phyloP scores from a whole-genome alignment of 2,888 invertebrate species.

The Acronicta psi region DNA sequence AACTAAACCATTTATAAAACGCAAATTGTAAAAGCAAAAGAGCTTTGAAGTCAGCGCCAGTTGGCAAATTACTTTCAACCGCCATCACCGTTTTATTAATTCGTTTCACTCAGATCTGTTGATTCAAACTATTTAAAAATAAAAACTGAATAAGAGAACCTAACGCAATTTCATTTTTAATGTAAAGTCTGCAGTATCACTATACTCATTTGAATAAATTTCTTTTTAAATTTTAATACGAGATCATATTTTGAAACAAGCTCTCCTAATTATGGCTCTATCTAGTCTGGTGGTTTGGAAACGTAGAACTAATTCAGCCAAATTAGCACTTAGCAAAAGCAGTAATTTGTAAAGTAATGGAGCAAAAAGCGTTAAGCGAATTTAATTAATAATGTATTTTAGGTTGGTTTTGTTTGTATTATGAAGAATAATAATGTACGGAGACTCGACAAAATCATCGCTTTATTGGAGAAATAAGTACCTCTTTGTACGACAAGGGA shows the following conservation, averaged over 20 bases:
- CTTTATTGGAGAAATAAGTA: no score
- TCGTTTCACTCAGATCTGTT: slow-evolving; percentile 18
- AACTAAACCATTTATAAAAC: slow-evolving; percentile 52
- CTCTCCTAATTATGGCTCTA: background rate
- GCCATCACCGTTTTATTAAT: slow-evolving; percentile 50
- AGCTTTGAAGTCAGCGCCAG: slow-evolving; percentile 59
- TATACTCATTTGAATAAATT: background rate
- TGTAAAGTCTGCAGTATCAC: no score
- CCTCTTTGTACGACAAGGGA: no score
- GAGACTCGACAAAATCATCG: no score
- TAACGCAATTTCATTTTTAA: no score
- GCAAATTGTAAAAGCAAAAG: slow-evolving; percentile 64
- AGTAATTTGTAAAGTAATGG: no score
- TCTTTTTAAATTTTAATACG: background rate
- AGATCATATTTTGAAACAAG: background rate
- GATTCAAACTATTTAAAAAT: slow-evolving; percentile 10
- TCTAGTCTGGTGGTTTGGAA: background rate
- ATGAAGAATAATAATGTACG: no score
- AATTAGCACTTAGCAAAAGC: background rate
- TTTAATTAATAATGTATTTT: no score
- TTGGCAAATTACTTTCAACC: slow-evolving; percentile 56
- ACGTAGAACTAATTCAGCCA: background rate
- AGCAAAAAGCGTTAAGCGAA: no score
- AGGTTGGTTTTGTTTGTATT: no score
- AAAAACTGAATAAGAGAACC: background rate